Base-by-base conservation (phyloP, 1,140 invertebrate species). In the Drosophila micromelanica region DNA sequence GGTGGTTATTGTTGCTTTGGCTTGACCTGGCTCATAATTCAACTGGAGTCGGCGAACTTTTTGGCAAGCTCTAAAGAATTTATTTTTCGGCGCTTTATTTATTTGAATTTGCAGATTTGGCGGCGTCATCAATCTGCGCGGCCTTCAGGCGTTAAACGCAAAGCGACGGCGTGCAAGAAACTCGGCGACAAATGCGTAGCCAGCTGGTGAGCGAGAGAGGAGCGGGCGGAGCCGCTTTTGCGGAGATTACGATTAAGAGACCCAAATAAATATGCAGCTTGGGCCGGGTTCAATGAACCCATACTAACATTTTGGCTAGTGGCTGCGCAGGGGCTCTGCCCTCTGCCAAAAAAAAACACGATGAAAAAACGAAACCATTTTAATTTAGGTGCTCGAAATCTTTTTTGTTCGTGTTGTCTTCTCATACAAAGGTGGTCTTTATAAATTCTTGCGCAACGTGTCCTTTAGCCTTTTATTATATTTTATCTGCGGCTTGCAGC, bases 381-480 rank as follows among this genome's bases (percentile, higher is more conserved):
- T 84, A 82, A 84, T 84, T 85, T 73, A 67, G 73, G 61, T 55
- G 13, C 56, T 68, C 30, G 40, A 32, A 60, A 60, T 60, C 37
- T 51, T 35, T 42, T 13, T 9, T 40, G 12, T 55, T 27, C 27
- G 27, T 63, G 73, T 76, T 59, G 13, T 11, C 7, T 65, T 35
- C 15, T 55, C 46, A 64, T 89, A 55, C 65, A 62, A 71, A 82
- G 84, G 84, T 89, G 84, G 84, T 84, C 84, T 78, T 64, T 64
- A 84, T 77, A 89, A 89, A 89, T 89, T 89, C 69, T 76, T 73
- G 56, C 48, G 62, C 80, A 87, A 85, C 81, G 82, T 87, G 84
- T 89, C 84, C 84, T 89, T 87, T 87, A 89, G 84, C 73, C 79
- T 80, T 89, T 89, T 84, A 77, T 89, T 89, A 84, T 89, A 70